Conservation (phyloP, 2,797 vertebrate genomes). For the Onychomys leucogaster region DNA sequence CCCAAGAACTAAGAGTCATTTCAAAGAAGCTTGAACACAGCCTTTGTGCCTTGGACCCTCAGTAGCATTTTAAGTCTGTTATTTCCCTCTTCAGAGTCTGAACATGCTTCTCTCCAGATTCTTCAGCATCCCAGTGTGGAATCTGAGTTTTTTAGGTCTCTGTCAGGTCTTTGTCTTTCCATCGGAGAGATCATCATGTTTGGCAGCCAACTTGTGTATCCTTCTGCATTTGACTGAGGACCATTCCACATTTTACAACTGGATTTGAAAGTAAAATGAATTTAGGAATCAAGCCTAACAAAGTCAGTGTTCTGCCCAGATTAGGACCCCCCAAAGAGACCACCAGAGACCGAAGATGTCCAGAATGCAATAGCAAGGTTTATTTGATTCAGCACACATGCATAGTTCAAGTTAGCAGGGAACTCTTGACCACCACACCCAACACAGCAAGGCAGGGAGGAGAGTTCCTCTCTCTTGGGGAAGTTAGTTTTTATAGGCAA, state of each 20-base stretch:
- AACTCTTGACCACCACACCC: too few relatives aligned
- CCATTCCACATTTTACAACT: slow-evolving; percentile 39
- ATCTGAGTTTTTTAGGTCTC: slow-evolving; percentile 35
- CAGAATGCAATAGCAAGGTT: too few relatives aligned
- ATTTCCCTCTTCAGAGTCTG: slow-evolving; percentile 28
- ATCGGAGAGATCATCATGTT: not conserved
- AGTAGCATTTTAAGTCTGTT: not conserved
- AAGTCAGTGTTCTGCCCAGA: too few relatives aligned
- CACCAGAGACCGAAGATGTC: too few relatives aligned
- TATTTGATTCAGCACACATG: too few relatives aligned
- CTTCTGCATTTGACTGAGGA: not conserved
- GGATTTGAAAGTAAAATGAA: slow-evolving; percentile 61
- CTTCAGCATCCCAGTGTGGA: slow-evolving; percentile 9
- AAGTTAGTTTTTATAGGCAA: too few relatives aligned
- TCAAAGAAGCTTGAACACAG: not conserved
- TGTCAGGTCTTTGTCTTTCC: slow-evolving; percentile 40
- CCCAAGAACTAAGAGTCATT: not conserved
- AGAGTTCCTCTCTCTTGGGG: too few relatives aligned
- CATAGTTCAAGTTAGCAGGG: too few relatives aligned
- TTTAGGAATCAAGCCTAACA: slow-evolving; percentile 22
- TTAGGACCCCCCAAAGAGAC: too few relatives aligned
- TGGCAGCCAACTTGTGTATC: not conserved
- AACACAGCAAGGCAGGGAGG: too few relatives aligned
- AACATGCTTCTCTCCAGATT: not conserved
- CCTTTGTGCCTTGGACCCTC: not conserved